phyloP scores from a whole-genome alignment of 2,113 vertebrate genomes.

The Rattus norvegicus region GRCr8 NC_086027.1:89045001-89045500 shows the following conservation, averaged over 20 bases:
- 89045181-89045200: conserved; percentile 99
- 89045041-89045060: neutral
- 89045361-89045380: conserved; percentile 25
- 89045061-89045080: neutral
- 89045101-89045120: neutral
- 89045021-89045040: neutral
- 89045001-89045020: neutral
- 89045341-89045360: conserved; percentile 2
- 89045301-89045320: conserved; percentile 79
- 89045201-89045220: conserved; percentile 98
- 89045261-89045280: conserved; percentile 97
- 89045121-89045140: neutral
- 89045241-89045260: conserved; percentile 98
- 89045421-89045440: neutral
- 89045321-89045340: conserved; percentile 26
- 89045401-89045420: neutral
- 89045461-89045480: neutral
- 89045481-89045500: neutral
- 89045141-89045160: conserved; percentile 91
- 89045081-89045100: neutral
- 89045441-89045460: conserved; percentile 40
- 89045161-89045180: conserved; percentile 99
- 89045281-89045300: conserved; percentile 99
- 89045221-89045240: conserved; percentile 99
- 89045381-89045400: neutral